phyloP scores from a whole-genome alignment of 1,140 invertebrate genomes.

The Heliconius eleuchia region DNA sequence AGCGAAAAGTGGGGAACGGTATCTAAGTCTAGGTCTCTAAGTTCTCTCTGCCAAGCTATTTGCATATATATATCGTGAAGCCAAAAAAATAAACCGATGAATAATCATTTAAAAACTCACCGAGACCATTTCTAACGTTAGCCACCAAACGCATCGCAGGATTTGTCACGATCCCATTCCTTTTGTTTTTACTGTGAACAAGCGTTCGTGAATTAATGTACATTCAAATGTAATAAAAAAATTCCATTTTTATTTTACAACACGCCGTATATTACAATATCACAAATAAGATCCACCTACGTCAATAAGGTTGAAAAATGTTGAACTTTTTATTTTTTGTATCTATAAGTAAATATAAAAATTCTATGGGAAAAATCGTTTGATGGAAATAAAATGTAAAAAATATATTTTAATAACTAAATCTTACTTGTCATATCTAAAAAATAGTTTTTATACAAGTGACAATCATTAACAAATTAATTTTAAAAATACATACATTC shows the following conservation, averaged over 20 bases:
- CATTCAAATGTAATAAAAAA: not conserved
- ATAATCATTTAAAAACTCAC: constrained; percentile 48
- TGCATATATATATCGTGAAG: not conserved
- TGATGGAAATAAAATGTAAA: no score
- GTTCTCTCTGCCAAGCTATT: no score
- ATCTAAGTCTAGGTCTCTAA: no score
- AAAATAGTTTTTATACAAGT: no score
- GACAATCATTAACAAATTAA: not conserved
- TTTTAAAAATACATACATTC: not conserved
- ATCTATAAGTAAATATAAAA: not conserved
- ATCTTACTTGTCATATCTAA: no score
- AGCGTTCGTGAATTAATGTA: constrained; percentile 24
- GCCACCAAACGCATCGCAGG: constrained; percentile 91
- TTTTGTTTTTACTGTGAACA: constrained; percentile 71
- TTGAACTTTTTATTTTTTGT: no score
- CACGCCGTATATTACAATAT: not conserved
- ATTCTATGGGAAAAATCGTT: not conserved
- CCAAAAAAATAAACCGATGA: not conserved
- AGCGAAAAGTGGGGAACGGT: no score
- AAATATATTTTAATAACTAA: no score
- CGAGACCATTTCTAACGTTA: constrained; percentile 77
- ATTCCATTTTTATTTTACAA: not conserved
- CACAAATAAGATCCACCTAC: not conserved
- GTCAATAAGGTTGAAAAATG: no score
- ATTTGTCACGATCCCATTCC: constrained; percentile 96